Evolutionary conservation across 2,113 vertebrate genomes (phyloP).

Genomic region (Athene noctua): DNA sequence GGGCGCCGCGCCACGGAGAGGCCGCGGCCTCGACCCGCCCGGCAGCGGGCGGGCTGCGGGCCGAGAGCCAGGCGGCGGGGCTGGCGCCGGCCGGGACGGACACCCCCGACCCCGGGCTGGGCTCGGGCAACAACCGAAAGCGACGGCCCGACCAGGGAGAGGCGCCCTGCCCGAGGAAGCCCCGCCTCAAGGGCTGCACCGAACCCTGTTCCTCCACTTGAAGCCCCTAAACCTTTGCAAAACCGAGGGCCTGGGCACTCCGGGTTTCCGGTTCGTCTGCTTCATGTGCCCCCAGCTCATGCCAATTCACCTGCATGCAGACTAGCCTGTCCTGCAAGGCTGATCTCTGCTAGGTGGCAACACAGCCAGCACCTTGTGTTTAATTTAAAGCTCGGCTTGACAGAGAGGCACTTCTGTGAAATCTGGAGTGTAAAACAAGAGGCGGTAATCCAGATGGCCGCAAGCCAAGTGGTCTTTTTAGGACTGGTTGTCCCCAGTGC

Average conservation of each 20-base stretch:
- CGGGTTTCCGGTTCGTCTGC: not conserved
- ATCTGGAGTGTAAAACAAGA: accelerated
- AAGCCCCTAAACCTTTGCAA: not conserved
- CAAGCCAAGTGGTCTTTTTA: not conserved
- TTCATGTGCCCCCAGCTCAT: accelerated
- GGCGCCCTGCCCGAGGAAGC: not conserved
- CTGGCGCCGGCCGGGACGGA: too few relatives aligned
- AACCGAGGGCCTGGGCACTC: not conserved
- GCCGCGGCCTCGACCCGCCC: not conserved
- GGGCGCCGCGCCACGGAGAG: not conserved
- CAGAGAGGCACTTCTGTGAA: not conserved
- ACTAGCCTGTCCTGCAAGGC: too few relatives aligned
- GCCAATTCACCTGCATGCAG: too few relatives aligned
- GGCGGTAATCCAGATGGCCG: not conserved
- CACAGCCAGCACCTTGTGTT: not conserved
- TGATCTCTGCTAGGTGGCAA: not conserved
- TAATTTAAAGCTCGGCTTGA: not conserved
- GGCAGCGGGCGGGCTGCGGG: not conserved
- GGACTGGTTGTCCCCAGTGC: not conserved
- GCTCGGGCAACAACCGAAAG: not conserved
- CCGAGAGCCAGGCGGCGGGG: not conserved
- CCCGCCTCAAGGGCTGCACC: too few relatives aligned
- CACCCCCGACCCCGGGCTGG: accelerated
- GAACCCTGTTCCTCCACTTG: accelerated
- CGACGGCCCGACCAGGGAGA: not conserved